Base-by-base conservation (phyloP, 2,888 invertebrate genomes). In the Athrips mouffetella region DNA sequence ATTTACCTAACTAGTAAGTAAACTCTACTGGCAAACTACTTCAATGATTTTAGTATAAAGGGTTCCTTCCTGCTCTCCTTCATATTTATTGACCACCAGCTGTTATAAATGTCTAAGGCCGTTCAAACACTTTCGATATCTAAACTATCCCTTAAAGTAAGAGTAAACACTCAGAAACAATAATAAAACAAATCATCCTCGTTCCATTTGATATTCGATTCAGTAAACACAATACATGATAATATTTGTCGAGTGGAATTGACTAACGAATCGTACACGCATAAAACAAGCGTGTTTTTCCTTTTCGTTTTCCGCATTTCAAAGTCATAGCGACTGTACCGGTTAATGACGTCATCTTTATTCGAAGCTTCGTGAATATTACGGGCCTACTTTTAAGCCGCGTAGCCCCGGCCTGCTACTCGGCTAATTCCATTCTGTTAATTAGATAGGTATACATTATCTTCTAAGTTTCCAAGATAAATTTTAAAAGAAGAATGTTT, bases 221-320 rank as follows among this genome's bases (percentile, higher is more conserved):
- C 41, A 20, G 47, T 42, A 45, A 23, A 40, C 48, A 48, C 47
- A 54, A 57, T 54, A 55, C 48, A 51, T 48, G 42, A 54, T 67
- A 68, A 70, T 69, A 67, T 78, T 77, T 69, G 63, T 69, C 64
- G 64, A 63, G 67, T 64, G 60, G 63, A 63, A 68, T 73, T 58
- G 70, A 60, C 67, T 67, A 71, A 73, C 65, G 67, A 73, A 71
- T 68, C 70, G 66, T 67, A 62, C 60, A 65, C 65, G 55, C 62
- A 58, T 63, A 65, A 70, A 74, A 72, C 65, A 65, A 65, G 59
- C 58, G 35, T 47, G 61, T 62, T 68, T 70, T 66, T 62, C 60
- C 53, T 54, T 59, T 52, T 55, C 66, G 66, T 71, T 68, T 71
- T 68, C 67, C 67, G 65, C 63, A 59, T 67, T 72, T 70, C 67